phyloP scores from a whole-genome alignment of 2,888 invertebrate genomes.

The Leucoma salicis region DNA sequence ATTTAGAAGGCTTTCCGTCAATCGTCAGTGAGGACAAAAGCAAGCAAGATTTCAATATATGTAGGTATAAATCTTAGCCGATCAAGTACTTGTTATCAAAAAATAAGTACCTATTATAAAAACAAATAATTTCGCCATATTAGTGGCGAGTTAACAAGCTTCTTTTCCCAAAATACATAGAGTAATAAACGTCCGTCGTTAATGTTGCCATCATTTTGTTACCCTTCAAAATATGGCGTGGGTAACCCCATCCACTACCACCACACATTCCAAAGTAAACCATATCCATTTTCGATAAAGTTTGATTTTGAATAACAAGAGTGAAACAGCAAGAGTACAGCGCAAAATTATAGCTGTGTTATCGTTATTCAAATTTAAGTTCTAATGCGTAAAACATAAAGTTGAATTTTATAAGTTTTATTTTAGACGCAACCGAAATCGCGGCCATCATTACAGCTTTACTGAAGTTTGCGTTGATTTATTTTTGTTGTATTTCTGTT shows the following conservation, averaged over 20 bases:
- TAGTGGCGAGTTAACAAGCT: slow-evolving; percentile 33
- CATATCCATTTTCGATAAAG: background rate
- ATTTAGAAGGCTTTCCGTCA: no score
- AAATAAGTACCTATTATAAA: no score
- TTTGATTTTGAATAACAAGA: slow-evolving; percentile 11
- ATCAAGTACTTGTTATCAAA: background rate
- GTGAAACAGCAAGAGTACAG: background rate
- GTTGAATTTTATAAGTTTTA: slow-evolving; percentile 7
- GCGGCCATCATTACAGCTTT: slow-evolving; percentile 39
- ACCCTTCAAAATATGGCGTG: slow-evolving; percentile 34
- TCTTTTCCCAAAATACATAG: slow-evolving; percentile 26
- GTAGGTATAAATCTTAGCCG: background rate
- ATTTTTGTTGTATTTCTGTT: slow-evolving; percentile 26
- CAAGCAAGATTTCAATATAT: background rate
- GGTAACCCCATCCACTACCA: slow-evolving; percentile 14
- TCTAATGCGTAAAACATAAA: background rate
- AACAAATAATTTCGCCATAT: slow-evolving; percentile 16
- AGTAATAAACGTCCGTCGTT: slow-evolving; percentile 36
- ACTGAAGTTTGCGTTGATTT: slow-evolving; percentile 30
- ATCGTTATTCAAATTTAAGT: slow-evolving; percentile 5
- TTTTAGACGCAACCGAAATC: slow-evolving; percentile 17
- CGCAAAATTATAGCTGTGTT: slow-evolving; percentile 6
- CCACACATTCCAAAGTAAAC: slow-evolving; percentile 6
- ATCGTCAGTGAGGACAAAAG: no score
- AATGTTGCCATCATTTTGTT: slow-evolving; percentile 34